Conservation (phyloP, 2,888 invertebrate genomes). For the Adelphocoris suturalis region DNA sequence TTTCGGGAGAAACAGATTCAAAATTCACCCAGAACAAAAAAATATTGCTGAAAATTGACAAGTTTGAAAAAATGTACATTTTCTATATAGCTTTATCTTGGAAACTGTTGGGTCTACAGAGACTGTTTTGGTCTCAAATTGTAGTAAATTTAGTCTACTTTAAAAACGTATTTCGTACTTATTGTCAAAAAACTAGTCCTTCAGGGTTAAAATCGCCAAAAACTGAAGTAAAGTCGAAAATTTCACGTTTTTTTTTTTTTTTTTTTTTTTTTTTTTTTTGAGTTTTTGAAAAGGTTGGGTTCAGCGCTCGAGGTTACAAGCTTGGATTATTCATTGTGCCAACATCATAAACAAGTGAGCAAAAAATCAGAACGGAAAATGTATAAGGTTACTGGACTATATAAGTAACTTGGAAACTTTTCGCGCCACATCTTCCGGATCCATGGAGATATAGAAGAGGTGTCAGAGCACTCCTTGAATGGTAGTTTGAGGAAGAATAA, state of each 20-base stretch:
- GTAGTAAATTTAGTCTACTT: background rate
- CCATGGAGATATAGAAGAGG: too few relatives aligned
- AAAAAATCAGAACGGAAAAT: constrained; percentile 1
- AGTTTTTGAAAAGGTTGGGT: background rate
- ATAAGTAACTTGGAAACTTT: too few relatives aligned
- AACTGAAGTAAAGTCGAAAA: background rate
- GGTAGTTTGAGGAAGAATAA: too few relatives aligned
- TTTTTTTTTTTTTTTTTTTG: background rate
- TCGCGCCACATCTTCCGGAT: too few relatives aligned
- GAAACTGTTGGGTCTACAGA: background rate
- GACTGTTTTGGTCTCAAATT: background rate
- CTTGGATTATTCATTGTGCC: background rate
- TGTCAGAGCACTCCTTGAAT: too few relatives aligned
- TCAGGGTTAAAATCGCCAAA: background rate
- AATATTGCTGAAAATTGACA: background rate
- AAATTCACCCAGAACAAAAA: background rate
- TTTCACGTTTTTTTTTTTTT: background rate
- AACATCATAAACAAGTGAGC: background rate
- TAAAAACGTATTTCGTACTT: background rate
- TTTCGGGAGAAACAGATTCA: background rate
- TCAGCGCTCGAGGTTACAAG: background rate
- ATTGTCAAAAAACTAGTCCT: constrained; percentile 18
- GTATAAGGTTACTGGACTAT: constrained; percentile 1
- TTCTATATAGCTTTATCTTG: constrained; percentile 29
- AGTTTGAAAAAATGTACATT: constrained; percentile 1